These are phyloP conservation scores for Cataglyphis rosenhaueri DNA, from an alignment of 2,888 invertebrate species.

Conservation along the genomic window DNA sequence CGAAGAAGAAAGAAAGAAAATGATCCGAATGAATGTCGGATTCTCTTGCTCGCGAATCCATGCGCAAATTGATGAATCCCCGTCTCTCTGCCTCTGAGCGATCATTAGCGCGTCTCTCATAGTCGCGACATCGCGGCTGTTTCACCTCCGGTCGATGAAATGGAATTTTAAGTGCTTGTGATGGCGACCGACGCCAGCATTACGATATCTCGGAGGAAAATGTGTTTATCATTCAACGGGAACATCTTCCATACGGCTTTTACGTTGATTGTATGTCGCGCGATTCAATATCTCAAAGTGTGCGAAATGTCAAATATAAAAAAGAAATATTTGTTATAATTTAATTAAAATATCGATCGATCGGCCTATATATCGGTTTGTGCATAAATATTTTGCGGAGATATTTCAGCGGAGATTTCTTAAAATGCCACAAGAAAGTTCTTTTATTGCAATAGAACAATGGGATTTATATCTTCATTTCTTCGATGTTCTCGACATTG, in stretches of 20 bases:
- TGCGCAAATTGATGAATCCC: conserved; percentile 78
- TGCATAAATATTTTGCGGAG: neutral
- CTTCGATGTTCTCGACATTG: neutral
- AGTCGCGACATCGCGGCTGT: conserved; percentile 49
- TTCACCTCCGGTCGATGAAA: conserved; percentile 50
- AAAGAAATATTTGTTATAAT: neutral
- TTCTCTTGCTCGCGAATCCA: conserved; percentile 69
- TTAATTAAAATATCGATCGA: neutral
- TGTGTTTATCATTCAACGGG: neutral
- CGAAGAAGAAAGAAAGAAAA: conserved; percentile 26
- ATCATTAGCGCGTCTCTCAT: conserved; percentile 64
- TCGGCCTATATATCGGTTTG: neutral
- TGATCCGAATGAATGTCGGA: conserved; percentile 47
- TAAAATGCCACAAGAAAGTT: neutral
- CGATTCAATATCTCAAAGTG: neutral
- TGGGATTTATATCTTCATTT: conserved; percentile 21
- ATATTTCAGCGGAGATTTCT: neutral
- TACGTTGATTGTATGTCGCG: conserved; percentile 16
- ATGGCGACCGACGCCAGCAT: conserved; percentile 27
- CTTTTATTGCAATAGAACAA: neutral
- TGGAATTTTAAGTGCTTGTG: conserved; percentile 39
- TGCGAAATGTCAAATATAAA: neutral
- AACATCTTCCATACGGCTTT: conserved; percentile 10
- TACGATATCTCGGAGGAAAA: conserved; percentile 15
- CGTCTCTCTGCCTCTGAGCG: conserved; percentile 72